Evolutionary conservation across 2,113 vertebrate species (phyloP).

Genomic region (Elanoides forficatus): DNA sequence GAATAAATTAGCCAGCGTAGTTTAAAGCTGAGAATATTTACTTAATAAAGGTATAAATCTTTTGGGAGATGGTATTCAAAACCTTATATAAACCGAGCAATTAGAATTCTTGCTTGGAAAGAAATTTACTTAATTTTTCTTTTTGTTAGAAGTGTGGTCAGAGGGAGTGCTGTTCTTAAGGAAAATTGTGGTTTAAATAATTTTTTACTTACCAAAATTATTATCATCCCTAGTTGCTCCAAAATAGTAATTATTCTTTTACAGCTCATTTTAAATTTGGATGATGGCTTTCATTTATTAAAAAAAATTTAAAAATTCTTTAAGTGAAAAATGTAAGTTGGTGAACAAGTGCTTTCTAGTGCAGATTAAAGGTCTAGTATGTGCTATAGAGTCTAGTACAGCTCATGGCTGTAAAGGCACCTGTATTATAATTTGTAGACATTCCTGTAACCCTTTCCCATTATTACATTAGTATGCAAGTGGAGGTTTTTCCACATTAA

Average conservation of each 20-base stretch:
- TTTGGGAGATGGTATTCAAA: neutral
- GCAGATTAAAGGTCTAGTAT: neutral
- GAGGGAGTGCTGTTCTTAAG: neutral
- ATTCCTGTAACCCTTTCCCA: neutral
- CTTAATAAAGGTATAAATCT: neutral
- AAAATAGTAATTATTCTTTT: neutral
- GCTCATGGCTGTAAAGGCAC: neutral
- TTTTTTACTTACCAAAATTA: neutral
- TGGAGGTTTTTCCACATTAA: neutral
- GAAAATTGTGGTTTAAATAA: neutral
- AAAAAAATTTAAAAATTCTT: neutral
- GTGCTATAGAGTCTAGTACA: neutral
- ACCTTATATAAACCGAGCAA: neutral
- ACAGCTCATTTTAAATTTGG: neutral
- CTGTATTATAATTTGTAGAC: neutral
- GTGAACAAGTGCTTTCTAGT: neutral
- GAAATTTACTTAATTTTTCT: neutral
- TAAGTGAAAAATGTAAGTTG: neutral
- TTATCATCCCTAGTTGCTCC: neutral
- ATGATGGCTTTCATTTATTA: neutral
- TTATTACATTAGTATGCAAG: neutral
- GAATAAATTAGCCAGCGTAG: neutral
- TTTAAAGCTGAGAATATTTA: neutral
- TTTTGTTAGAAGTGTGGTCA: neutral
- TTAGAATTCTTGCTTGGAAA: neutral